Percentiles rank a stretch among this genome's conserved stretches.
Evolutionary conservation across 2,113 vertebrate genomes (phyloP).

Genomic region (Podarcis raffonei): DNA sequence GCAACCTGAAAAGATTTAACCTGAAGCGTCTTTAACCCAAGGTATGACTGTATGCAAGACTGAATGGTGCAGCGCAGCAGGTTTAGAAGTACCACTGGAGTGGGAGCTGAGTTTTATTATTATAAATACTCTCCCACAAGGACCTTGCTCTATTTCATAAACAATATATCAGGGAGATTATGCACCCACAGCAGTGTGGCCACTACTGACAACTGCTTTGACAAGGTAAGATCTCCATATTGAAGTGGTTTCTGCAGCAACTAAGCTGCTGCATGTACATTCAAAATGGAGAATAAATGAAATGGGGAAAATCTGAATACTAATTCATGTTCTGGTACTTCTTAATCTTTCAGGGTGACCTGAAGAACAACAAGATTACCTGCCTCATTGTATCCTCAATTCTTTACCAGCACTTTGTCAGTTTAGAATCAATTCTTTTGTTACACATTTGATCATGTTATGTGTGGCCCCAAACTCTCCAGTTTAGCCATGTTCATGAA

Average conservation of each 20-base stretch:
- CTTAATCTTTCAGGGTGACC: background rate
- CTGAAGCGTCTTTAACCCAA: too few relatives aligned
- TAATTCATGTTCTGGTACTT: background rate
- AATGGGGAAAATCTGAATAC: background rate
- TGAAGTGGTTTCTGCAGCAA: background rate
- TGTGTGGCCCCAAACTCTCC: background rate
- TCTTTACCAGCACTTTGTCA: background rate
- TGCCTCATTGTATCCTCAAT: background rate
- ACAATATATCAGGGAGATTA: background rate
- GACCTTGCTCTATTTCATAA: background rate
- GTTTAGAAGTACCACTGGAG: too few relatives aligned
- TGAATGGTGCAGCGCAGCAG: too few relatives aligned
- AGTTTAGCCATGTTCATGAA: background rate
- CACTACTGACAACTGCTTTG: background rate
- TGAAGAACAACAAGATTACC: background rate
- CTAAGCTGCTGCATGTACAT: background rate
- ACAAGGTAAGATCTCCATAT: background rate
- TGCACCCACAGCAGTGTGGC: background rate
- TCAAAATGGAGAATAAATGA: background rate
- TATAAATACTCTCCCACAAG: too few relatives aligned
- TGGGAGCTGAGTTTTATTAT: too few relatives aligned
- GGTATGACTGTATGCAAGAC: too few relatives aligned
- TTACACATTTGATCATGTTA: background rate
- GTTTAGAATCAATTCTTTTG: background rate
- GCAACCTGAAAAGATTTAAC: too few relatives aligned